These are phyloP conservation scores for Xylota segnis DNA, from an alignment of 2,888 invertebrate genomes.

Conservation along the genomic window DNA sequence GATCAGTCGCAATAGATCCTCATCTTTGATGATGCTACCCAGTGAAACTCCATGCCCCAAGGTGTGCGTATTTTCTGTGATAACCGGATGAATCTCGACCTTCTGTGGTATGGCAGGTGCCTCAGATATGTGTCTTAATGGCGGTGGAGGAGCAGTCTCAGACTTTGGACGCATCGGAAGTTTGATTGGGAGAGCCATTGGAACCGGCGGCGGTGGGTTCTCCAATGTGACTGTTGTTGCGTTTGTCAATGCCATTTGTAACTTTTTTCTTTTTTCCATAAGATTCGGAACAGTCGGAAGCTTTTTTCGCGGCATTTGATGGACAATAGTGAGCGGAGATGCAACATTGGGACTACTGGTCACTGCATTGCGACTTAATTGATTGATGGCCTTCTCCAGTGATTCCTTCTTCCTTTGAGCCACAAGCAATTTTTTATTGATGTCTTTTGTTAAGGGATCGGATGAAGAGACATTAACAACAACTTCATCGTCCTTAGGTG, in stretches of 20 bases:
- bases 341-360: conserved; percentile 54
- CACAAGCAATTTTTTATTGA: conserved; percentile 56
- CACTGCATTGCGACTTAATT: conserved; percentile 38
- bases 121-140: conserved; percentile 64
- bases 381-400: conserved; percentile 77
- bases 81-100: conserved; percentile 51
- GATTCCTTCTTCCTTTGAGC: conserved; percentile 67
- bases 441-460: conserved; percentile 79
- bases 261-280: conserved; percentile 35
- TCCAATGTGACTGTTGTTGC: conserved; percentile 60
- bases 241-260: conserved; percentile 42
- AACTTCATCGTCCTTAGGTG: conserved; percentile 76
- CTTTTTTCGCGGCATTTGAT: conserved; percentile 62
- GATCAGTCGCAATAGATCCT: conserved; percentile 83
- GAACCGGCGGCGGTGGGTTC: conserved; percentile 38
- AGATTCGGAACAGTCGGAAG: neutral
- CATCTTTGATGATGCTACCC: conserved; percentile 83
- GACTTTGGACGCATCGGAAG: conserved; percentile 14
- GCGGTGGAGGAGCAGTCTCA: conserved; percentile 46
- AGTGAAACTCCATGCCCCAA: conserved; percentile 81
- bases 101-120: conserved; percentile 45
- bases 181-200: conserved; percentile 5
- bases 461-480: conserved; percentile 79
- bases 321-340: conserved; percentile 50
- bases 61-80: conserved; percentile 48